Evolutionary conservation across 23 tunicate species (phyloP), one percentile per base, ranked within the genome.

Genomic region (Halocynthia aurantium): DNA sequence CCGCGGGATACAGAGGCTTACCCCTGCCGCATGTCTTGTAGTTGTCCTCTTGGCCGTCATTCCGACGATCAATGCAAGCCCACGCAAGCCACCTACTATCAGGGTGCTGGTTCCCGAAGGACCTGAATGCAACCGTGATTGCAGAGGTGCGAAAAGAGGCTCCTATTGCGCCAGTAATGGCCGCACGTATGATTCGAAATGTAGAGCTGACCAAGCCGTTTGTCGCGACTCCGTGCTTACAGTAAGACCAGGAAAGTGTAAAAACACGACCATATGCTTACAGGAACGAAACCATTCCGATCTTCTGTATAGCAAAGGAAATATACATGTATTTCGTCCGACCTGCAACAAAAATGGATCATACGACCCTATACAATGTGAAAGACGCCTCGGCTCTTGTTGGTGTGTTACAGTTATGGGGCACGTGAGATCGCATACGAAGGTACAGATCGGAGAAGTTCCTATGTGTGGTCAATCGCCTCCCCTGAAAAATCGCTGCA

Each of bases 311-410:
- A 40, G 64, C 8, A 74, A 74, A 22, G 50, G 50, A 9, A 54
- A 18, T 8, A 62, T 54, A 64, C 5, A 10, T 53, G 78, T 74
- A 8, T 21, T 54, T 74, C 64, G 55, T 17, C 78, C 78, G 49
- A 51, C 78, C 19, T 74, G 78, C 78, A 74, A 74, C 20, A 53
- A 52, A 53, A 64, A 74, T 54, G 78, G 78, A 74, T 74, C 78
- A 5, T 74, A 53, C 31, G 50, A 62, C 8, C 78, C 78, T 53
- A 74, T 56, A 10, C 78, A 74, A 5, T 74, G 78, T 52, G 56
- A 74, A 6, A 19, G 18, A 12, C 56, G 17, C 6, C 56, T 74
- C 62, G 78, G 78, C 50, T 74, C 12, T 54, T 74, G 78, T 4
- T 74, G 78, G 78, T 74, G 78, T 54, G 78, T 74, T 22, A 74